Evolutionary conservation across 2,113 vertebrate genomes (phyloP).

Genomic region (Plectropomus leopardus): DNA sequence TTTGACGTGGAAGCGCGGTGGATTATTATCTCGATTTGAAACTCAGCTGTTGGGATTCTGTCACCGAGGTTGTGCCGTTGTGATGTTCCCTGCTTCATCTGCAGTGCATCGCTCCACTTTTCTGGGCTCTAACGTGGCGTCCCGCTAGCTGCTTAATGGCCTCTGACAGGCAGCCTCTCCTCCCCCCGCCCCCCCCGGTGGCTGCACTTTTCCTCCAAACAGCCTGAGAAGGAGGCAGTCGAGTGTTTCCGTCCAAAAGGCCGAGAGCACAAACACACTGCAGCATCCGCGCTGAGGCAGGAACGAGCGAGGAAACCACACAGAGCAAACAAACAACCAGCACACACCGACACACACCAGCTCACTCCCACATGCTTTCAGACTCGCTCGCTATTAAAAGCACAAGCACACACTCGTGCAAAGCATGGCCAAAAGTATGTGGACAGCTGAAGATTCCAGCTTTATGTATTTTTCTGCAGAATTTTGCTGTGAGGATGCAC

Average conservation of each 20-base stretch:
- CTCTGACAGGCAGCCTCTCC: conserved; percentile 54
- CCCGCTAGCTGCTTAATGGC: conserved; percentile 66
- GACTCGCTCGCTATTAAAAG: conserved; percentile 41
- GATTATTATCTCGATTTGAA: conserved; percentile 31
- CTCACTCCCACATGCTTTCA: conserved; percentile 38
- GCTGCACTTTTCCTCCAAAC: conserved; percentile 59
- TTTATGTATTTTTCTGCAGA: no score
- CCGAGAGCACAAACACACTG: conserved; percentile 56
- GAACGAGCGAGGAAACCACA: conserved; percentile 22
- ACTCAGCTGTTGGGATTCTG: conserved; percentile 20
- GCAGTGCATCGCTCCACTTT: conserved; percentile 40
- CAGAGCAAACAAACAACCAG: conserved; percentile 13
- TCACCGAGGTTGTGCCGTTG: conserved; percentile 27
- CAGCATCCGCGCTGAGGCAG: conserved; percentile 43
- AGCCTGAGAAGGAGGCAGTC: conserved; percentile 45
- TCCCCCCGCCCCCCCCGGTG: conserved; percentile 4
- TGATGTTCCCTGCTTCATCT: conserved; percentile 32
- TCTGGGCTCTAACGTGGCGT: conserved; percentile 43
- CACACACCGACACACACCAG: background rate
- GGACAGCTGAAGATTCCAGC: background rate
- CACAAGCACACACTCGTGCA: background rate
- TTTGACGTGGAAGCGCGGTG: background rate
- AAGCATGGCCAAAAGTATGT: conserved; percentile 8
- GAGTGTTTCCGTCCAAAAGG: conserved; percentile 40
- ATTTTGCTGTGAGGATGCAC: no score